phyloP scores from a whole-genome alignment of 2,113 vertebrate species.

The Sinocyclocheilus grahami region DNA sequence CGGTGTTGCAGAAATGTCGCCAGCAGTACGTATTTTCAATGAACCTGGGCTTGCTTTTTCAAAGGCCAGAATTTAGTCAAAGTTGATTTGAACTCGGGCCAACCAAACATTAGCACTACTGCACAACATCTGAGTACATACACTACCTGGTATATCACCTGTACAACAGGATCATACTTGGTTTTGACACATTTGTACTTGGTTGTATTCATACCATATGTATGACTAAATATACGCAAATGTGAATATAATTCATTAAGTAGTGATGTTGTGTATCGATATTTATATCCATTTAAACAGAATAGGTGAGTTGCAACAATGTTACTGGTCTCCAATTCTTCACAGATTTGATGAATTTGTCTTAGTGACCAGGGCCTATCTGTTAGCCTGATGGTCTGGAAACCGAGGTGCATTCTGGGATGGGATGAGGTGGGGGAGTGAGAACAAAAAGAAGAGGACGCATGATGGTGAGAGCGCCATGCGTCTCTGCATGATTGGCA shows the following conservation, averaged over 20 bases:
- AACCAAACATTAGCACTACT: not conserved
- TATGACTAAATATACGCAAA: not conserved
- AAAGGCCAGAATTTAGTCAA: not conserved
- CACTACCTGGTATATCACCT: not conserved
- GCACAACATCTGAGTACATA: not conserved
- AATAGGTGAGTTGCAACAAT: not conserved
- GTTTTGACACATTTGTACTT: not conserved
- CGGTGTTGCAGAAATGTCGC: no score
- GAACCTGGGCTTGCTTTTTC: not conserved
- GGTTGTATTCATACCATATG: no score
- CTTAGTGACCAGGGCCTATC: not conserved
- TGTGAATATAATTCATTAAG: not conserved
- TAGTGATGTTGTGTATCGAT: not conserved
- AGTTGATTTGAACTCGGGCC: not conserved
- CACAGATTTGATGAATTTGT: not conserved
- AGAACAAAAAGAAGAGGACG: not conserved
- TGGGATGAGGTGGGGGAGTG: not conserved
- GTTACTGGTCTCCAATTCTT: not conserved
- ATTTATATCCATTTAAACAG: not conserved
- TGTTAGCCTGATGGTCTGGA: not conserved
- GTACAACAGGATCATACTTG: not conserved
- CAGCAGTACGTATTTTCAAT: no score
- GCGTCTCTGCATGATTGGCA: slow-evolving; percentile 64
- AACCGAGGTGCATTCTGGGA: slow-evolving; percentile 7
- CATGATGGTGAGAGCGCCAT: slow-evolving; percentile 2